Percentiles rank a stretch among this genome's conserved stretches.
Evolutionary conservation across 2,797 vertebrate genomes (phyloP).

Genomic region (Channa striata): DNA sequence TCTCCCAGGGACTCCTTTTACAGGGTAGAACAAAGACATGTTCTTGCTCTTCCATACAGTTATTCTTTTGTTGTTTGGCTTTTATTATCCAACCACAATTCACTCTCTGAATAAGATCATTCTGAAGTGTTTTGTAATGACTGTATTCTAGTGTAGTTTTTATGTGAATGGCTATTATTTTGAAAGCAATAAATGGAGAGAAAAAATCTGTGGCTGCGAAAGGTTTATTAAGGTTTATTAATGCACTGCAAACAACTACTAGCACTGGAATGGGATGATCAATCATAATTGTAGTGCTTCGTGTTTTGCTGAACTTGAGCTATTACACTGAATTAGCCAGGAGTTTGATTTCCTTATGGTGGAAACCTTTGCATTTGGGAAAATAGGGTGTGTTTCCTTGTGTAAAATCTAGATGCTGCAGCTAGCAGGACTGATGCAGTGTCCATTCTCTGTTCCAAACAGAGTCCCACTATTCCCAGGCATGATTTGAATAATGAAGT

Average conservation of each 20-base stretch:
- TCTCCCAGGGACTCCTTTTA: slow-evolving; percentile 64
- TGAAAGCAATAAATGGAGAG: slow-evolving; percentile 81
- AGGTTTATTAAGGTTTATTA: slow-evolving; percentile 34
- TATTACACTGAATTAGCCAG: neutral
- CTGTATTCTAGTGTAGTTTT: slow-evolving; percentile 77
- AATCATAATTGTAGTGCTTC: neutral
- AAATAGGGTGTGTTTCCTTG: slow-evolving; percentile 3
- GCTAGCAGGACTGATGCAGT: slow-evolving; percentile 19
- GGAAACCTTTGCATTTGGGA: neutral
- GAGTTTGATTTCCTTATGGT: neutral
- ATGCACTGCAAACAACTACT: slow-evolving; percentile 18
- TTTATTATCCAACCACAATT: slow-evolving; percentile 61
- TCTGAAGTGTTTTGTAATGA: slow-evolving; percentile 78
- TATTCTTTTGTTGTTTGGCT: slow-evolving; percentile 49
- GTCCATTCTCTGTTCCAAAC: slow-evolving; percentile 38
- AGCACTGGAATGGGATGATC: neutral
- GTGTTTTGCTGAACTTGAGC: neutral
- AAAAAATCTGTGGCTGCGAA: slow-evolving; percentile 27
- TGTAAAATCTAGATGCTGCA: slow-evolving; percentile 20
- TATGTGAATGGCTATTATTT: slow-evolving; percentile 83
- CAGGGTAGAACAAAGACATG: slow-evolving; percentile 74
- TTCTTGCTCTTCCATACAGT: slow-evolving; percentile 60
- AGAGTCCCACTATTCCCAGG: slow-evolving; percentile 38
- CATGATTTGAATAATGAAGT: slow-evolving; percentile 82
- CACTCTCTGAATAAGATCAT: slow-evolving; percentile 57